Evolutionary conservation across 30 jellyfish, hydroid and myxozoan genomes (phyloP), one percentile per base, ranked within the genome.

Genomic region (Phacellophora camtschatica): DNA sequence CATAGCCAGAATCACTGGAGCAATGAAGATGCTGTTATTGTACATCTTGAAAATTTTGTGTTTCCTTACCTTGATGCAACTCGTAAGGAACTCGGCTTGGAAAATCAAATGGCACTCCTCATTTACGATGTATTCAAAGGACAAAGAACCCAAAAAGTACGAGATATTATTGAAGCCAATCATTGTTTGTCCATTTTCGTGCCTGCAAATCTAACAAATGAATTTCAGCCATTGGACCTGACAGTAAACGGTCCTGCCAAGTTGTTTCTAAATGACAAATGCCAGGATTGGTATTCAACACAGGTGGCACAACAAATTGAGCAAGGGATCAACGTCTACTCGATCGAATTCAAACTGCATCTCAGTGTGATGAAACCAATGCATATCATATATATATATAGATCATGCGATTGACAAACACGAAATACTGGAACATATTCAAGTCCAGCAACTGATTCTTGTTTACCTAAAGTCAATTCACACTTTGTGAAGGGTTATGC

Each of bases 1-100:
- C 29, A 29, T 30, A 39, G 77, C 1, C 23, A 62, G 6, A 63
- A 81, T 22, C 76, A 64, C 55, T 65, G 87, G 86, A 81, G 92
- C 64, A 65, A 65, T 66, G 77, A 64, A 66, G 77, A 81, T 12
- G 2, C 1, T 0, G 76, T 45, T 11, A 81, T 81, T 63, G 0
- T n/a, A n/a, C n/a, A n/a, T n/a, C n/a, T n/a, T n/a, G n/a, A n/a
- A n/a, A n/a, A n/a, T n/a, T n/a, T n/a, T n/a, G n/a, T n/a, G n/a
- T n/a, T n/a, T n/a, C n/a, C n/a, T n/a, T n/a, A n/a, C n/a, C n/a
- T n/a, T n/a, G n/a, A n/a, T n/a, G n/a, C n/a, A n/a, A n/a, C n/a
- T n/a, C n/a, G n/a, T n/a, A n/a, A n/a, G n/a, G n/a, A n/a, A n/a
- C n/a, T n/a, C n/a, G n/a, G n/a, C n/a, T n/a, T n/a, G n/a, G n/a